Evolutionary conservation across 2,113 vertebrate genomes (phyloP).

Genomic region (human): GRCh38 chr2:165035501-165036000

Average conservation of each 20-base stretch:
- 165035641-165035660: background rate
- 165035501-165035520: background rate
- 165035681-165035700: background rate
- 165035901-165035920: background rate
- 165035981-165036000: background rate
- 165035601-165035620: background rate
- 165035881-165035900: background rate
- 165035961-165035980: conserved; percentile 33
- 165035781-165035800: background rate
- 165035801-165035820: conserved; percentile 1
- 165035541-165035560: background rate
- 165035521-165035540: background rate
- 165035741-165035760: background rate
- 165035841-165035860: background rate
- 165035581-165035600: background rate
- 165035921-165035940: conserved; percentile 16
- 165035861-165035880: background rate
- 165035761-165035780: background rate
- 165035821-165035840: background rate
- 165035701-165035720: background rate
- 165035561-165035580: background rate
- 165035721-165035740: background rate
- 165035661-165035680: background rate
- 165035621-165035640: background rate
- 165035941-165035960: conserved; percentile 9